Conservation (phyloP, 2,113 vertebrate species). For the Zosterops borbonicus region DNA sequence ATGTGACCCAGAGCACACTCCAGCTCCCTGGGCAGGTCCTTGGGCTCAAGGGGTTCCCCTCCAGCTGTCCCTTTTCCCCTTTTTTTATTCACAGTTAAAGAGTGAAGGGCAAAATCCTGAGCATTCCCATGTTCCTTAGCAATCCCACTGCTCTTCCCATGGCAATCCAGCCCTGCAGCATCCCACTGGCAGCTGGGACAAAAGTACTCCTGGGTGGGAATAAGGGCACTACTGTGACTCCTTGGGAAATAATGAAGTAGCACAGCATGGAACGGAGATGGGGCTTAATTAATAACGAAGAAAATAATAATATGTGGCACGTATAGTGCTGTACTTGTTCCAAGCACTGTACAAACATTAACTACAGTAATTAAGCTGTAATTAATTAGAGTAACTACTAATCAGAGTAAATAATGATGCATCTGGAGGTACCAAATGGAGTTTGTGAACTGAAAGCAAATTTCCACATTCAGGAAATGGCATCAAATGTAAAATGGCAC, state of each 20-base stretch:
- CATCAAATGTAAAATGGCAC: conserved; percentile 11
- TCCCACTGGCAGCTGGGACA: neutral
- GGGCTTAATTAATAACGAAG: conserved; percentile 35
- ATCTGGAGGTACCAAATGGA: conserved; percentile 60
- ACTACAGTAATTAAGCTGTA: conserved; percentile 66
- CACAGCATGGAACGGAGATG: conserved; percentile 25
- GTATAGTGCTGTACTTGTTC: conserved; percentile 54
- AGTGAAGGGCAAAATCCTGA: neutral
- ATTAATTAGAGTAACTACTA: conserved; percentile 70
- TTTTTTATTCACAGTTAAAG: neutral
- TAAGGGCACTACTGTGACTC: neutral
- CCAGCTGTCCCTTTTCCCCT: no score
- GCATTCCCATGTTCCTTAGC: neutral
- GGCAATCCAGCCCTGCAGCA: neutral
- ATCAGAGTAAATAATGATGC: conserved; percentile 70
- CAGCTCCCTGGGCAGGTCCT: fast-evolving
- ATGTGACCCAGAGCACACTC: fast-evolving
- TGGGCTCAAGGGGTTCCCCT: neutral
- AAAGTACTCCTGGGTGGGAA: neutral
- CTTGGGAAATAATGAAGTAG: conserved; percentile 27
- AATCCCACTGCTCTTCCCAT: neutral
- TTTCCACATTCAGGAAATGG: conserved; percentile 17
- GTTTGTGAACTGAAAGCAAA: conserved; percentile 61
- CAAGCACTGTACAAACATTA: conserved; percentile 68
- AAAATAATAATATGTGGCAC: conserved; percentile 54